Base-by-base conservation (phyloP, 2,113 vertebrate species). In the Prunella himalayana region DNA sequence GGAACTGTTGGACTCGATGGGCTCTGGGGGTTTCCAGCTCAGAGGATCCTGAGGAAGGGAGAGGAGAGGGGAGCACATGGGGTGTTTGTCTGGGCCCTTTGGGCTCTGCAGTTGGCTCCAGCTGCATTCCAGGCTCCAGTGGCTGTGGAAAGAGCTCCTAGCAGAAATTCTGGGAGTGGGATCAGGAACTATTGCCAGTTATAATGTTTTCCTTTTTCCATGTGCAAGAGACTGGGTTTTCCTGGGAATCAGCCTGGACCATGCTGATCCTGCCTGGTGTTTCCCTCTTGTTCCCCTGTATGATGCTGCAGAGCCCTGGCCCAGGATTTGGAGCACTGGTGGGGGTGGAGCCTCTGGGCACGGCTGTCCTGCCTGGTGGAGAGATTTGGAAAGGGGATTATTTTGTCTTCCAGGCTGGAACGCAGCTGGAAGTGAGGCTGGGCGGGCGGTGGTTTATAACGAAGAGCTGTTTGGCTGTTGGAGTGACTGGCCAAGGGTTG, bases 1-100 rank as follows among this genome's bases (percentile, higher is more conserved):
- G 50, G 24, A n/a, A 0, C 9, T 10, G 19, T 3, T 11, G 42
- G 59, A 3, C 50, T 16, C 4, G 0, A 0, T 21, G 51, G 27
- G 18, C 54, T 69, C 37, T 0, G 1, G 33, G 22, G 21, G 7
- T 24, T 41, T 28, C 35, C 70, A 59, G 61, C 60, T 24, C 20
- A 4, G 9, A 21, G 31, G 35, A 2, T 31, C 11, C 44, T 76
- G 61, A 31, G 51, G 51, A 35, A 30, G 30, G 82, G 42, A 41
- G 69, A 33, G 59, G n/a, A n/a, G 35, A 39, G 42, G 41, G 44
- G 19, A 24, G 42, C 44, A 20, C 5, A 0, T 5, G 53, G 37
- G 27, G 9, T 33, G 37, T 50, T 6, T 4, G 1, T 14, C 61
- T 14, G 51, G 35, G 44, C 61, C 25, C 61, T 31, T 13, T 13